Percentiles rank a stretch among this genome's conserved stretches.
phyloP scores from a whole-genome alignment of 1,140 invertebrate genomes.

The Micrasema longulum region DNA sequence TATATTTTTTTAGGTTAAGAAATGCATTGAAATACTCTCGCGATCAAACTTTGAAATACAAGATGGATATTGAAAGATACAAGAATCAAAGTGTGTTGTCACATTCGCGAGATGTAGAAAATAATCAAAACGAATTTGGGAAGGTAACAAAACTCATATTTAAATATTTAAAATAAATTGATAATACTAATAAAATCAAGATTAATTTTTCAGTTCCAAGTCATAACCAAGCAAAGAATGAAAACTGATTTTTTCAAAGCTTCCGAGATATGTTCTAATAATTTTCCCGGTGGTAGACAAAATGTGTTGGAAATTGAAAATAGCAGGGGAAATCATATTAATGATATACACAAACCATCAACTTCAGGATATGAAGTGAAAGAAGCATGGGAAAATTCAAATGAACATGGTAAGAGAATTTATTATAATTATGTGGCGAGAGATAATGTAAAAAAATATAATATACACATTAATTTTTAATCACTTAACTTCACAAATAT shows the following conservation, averaged over 20 bases:
- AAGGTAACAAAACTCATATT: not conserved
- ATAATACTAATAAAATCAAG: not conserved
- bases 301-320: not conserved
- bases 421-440: not conserved
- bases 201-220: slow-evolving; percentile 7
- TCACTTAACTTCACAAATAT: not conserved
- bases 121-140: not conserved
- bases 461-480: not conserved
- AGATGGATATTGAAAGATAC: slow-evolving; percentile 5
- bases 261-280: not conserved
- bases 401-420: not conserved
- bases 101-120: not conserved
- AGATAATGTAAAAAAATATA: not conserved
- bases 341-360: not conserved
- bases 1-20: slow-evolving; percentile 40
- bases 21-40: slow-evolving; percentile 32
- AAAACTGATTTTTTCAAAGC: slow-evolving; percentile 19
- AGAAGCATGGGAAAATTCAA: not conserved
- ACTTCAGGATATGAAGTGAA: not conserved
- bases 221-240: slow-evolving; percentile 7
- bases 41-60: not conserved
- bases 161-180: not conserved
- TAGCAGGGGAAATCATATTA: not conserved
- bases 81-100: not conserved
- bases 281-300: not conserved